These are phyloP conservation scores for Erinaceus europaeus DNA, from an alignment of 2,113 vertebrate species.

Conservation along the genomic window DNA sequence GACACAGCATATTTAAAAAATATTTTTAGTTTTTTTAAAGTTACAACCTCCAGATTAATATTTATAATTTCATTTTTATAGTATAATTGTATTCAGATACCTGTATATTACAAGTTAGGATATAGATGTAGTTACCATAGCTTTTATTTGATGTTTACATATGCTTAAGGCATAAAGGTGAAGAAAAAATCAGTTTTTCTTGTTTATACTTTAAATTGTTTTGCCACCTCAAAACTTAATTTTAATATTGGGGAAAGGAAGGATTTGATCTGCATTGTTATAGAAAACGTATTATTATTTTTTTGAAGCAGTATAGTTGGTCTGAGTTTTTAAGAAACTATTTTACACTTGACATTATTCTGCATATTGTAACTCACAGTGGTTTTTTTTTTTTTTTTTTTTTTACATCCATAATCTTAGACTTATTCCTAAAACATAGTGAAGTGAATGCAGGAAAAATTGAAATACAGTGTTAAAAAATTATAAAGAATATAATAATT, in stretches of 20 bases:
- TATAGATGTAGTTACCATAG: not conserved
- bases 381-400: too few relatives aligned
- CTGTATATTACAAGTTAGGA: not conserved
- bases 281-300: not conserved
- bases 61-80: not conserved
- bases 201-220: not conserved
- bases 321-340: not conserved
- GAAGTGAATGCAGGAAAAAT: not conserved
- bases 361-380: not conserved
- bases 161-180: not conserved
- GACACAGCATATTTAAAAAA: not conserved
- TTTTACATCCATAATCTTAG: not conserved
- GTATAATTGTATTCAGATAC: not conserved
- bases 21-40: not conserved
- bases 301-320: not conserved
- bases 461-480: not conserved
- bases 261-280: not conserved
- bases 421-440: not conserved
- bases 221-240: not conserved
- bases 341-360: not conserved
- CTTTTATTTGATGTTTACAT: not conserved
- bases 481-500: not conserved
- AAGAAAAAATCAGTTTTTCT: not conserved
- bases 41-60: not conserved
- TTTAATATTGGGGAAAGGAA: not conserved